Base-by-base conservation (phyloP, 2,113 vertebrate species). In the Raja brachyura region DNA sequence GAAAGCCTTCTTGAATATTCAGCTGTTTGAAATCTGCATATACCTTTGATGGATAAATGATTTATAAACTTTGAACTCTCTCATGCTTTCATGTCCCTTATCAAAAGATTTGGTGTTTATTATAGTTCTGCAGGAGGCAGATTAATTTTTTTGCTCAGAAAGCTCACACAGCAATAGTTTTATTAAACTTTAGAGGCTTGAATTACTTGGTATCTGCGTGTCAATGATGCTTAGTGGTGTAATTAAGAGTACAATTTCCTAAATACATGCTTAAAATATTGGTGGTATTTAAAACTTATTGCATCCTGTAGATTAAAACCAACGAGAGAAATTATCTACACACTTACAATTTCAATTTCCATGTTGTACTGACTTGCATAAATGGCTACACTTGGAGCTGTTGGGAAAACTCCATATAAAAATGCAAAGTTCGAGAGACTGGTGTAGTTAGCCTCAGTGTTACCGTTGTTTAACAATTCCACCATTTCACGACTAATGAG, bases 391-490 rank as follows among this genome's bases (percentile, higher is more conserved):
- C 99, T 99, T 8, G 98, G 99, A 0, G 99, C 99, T 83, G 98
- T 97, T 93, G 99, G 99, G 94, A 99, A 99, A 93, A 98, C 96
- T 74, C 99, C 99, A 81, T 99, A 99, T 22, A 99, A 96, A 96
- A 99, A 99, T 93, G 98, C 99, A 93, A 98, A 99, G 96, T 99
- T 98, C 11, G 98, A 98, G 94, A 99, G 96, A 94, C 98, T 99
- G 93, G 97, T 98, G 93, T 98, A 98, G 95, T 99, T 99, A 93
- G 96, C 94, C 16, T 94, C 0, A 16, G 94, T 97, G 95, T 95
- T 95, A 39, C 94, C 96, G 70, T 94, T 96, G 95, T 99, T 97
- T 96, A 99, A 94, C 93, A 99, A 95, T 94, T 98, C 98, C 94
- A 99, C 98, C 98, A 99, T 98, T 95, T 98, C 98, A 95, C 98